phyloP scores from a whole-genome alignment of 2,888 invertebrate genomes.

The Drosophila ustulata region DNA sequence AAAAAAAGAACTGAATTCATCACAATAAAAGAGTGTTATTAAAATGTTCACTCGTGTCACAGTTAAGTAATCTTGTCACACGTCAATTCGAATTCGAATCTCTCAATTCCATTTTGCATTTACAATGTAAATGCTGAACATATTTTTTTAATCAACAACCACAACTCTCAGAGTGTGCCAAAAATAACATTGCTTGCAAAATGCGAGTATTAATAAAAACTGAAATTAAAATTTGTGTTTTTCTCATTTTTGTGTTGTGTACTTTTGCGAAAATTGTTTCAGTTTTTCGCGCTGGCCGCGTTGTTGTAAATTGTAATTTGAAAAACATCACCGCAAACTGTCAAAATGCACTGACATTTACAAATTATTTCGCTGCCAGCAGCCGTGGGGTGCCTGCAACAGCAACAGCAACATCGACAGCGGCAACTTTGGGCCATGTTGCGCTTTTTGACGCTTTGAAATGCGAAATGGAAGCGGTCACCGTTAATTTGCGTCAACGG shows the following conservation, averaged over 20 bases:
- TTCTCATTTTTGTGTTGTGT: conserved; percentile 19
- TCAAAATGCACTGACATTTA: conserved; percentile 84
- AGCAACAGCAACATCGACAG: conserved; percentile 15
- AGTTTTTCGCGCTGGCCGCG: conserved; percentile 34
- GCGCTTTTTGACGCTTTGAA: conserved; percentile 73
- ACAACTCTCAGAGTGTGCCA: conserved; percentile 30
- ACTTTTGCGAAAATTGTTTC: conserved; percentile 53
- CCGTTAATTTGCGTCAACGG: conserved; percentile 84
- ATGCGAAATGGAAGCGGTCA: conserved; percentile 82
- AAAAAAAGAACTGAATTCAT: too few species aligned
- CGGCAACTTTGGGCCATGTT: conserved; percentile 38
- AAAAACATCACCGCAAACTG: conserved; percentile 84
- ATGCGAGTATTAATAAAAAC: conserved; percentile 55
- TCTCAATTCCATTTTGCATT: conserved; percentile 54
- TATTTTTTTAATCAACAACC: conserved; percentile 36
- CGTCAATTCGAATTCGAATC: conserved; percentile 38
- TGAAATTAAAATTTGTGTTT: conserved; percentile 53
- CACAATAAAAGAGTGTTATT: conserved; percentile 7
- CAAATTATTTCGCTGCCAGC: conserved; percentile 83
- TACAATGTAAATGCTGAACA: conserved; percentile 31
- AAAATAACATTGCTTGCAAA: conserved; percentile 32
- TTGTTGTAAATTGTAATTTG: conserved; percentile 82
- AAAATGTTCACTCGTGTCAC: conserved; percentile 19
- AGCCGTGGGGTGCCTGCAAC: conserved; percentile 55
- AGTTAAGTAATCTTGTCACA: conserved; percentile 50